Evolutionary conservation across 2,888 invertebrate species (phyloP).

Genomic region (Volucella inanis): DNA sequence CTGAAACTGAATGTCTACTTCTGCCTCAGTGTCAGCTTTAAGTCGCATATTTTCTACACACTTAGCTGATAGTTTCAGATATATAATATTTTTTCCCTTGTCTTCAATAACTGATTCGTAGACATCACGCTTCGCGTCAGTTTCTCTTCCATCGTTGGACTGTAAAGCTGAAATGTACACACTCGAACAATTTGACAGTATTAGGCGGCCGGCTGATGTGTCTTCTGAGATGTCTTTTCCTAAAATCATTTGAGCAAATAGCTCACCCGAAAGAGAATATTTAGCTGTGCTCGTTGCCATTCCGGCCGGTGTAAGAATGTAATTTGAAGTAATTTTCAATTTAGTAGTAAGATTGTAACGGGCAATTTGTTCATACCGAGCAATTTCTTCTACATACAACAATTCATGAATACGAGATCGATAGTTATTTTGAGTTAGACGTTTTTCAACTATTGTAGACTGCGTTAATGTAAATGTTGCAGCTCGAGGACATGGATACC

Average conservation of each 20-base stretch:
- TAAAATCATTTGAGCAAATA: constrained; percentile 89
- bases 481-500: constrained; percentile 87
- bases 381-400: constrained; percentile 90
- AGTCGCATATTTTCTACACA: constrained; percentile 87
- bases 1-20: constrained; percentile 91
- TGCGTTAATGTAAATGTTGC: constrained; percentile 88
- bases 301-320: constrained; percentile 87
- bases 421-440: constrained; percentile 88
- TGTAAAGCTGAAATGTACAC: constrained; percentile 85
- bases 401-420: constrained; percentile 89
- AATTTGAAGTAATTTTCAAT: constrained; percentile 86
- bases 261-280: constrained; percentile 89
- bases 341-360: constrained; percentile 88
- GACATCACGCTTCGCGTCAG: constrained; percentile 84
- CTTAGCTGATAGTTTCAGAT: constrained; percentile 87
- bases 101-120: constrained; percentile 91
- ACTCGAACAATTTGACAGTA: constrained; percentile 89
- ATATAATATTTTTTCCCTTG: constrained; percentile 91
- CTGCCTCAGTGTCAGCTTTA: constrained; percentile 86
- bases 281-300: constrained; percentile 89
- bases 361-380: constrained; percentile 87
- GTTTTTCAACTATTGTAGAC: constrained; percentile 86
- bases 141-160: constrained; percentile 59
- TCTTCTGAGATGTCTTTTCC: constrained; percentile 91
- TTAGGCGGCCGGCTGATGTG: constrained; percentile 90